A percentile compares a stretch with the other conserved stretches of the same genome.
phyloP scores from a whole-genome alignment of 2,888 invertebrate species.

The Marronus borbonicus region DNA sequence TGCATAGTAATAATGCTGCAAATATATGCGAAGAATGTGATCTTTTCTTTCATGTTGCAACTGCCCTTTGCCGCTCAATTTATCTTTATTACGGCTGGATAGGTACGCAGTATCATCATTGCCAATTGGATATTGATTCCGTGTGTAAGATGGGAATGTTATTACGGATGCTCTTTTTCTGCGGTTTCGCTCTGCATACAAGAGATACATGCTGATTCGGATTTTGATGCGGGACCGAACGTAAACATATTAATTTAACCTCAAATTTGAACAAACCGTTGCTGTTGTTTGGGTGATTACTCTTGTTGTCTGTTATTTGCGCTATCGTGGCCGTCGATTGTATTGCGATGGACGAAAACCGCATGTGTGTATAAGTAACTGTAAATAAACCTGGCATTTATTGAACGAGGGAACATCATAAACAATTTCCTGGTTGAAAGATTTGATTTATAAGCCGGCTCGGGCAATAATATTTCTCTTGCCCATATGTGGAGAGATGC shows the following conservation, averaged over 20 bases:
- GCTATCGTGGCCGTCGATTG: slow-evolving; percentile 15
- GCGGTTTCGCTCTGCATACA: slow-evolving; percentile 37
- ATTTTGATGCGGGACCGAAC: slow-evolving; percentile 22
- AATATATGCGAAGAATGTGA: slow-evolving; percentile 56
- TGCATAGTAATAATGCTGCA: slow-evolving; percentile 55
- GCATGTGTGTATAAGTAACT: slow-evolving; percentile 46
- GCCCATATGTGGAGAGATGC: slow-evolving; percentile 33
- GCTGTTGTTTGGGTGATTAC: slow-evolving; percentile 26
- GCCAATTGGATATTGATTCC: slow-evolving; percentile 35
- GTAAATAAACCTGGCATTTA: slow-evolving; percentile 48
- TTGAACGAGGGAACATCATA: slow-evolving; percentile 49
- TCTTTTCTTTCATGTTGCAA: slow-evolving; percentile 55
- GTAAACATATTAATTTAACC: slow-evolving; percentile 38
- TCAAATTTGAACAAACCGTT: slow-evolving; percentile 26
- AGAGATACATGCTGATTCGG: slow-evolving; percentile 1
- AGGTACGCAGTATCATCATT: slow-evolving; percentile 42
- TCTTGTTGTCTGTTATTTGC: slow-evolving; percentile 30
- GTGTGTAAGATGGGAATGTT: slow-evolving; percentile 28
- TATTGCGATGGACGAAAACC: slow-evolving; percentile 44
- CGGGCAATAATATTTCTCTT: slow-evolving; percentile 50
- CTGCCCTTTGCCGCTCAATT: slow-evolving; percentile 55
- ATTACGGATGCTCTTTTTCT: slow-evolving; percentile 33
- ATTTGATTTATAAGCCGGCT: slow-evolving; percentile 56
- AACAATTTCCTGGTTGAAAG: slow-evolving; percentile 54
- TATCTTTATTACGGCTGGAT: slow-evolving; percentile 51